Evolutionary conservation across 2,888 invertebrate species (phyloP).

Genomic region (Saturnia japonica): DNA sequence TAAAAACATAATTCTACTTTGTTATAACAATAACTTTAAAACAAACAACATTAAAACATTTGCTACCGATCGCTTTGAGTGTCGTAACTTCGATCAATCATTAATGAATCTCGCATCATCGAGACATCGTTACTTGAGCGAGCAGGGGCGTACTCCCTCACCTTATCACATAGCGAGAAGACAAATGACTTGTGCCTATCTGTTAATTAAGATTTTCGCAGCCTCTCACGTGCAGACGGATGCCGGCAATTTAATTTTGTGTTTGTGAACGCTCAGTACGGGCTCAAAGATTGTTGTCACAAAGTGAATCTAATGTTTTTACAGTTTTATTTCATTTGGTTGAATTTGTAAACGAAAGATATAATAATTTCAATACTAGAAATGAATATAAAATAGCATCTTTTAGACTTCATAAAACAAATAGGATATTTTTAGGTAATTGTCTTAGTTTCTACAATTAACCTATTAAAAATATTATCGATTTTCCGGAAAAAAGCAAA

Average conservation of each 20-base stretch:
- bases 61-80: conserved; percentile 28
- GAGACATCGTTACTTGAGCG: conserved; percentile 53
- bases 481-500: no score
- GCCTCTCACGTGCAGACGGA: conserved; percentile 73
- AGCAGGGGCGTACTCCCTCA: conserved; percentile 46
- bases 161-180: conserved; percentile 68
- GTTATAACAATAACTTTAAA: conserved; percentile 13
- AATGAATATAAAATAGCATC: no score
- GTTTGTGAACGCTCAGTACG: conserved; percentile 47
- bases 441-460: no score
- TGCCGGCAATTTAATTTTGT: conserved; percentile 74
- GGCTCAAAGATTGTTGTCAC: conserved; percentile 21
- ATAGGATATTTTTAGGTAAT: no score
- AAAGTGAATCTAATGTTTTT: background rate
- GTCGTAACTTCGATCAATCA: conserved; percentile 38
- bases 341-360: no score
- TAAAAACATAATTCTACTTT: background rate
- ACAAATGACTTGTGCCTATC: conserved; percentile 73
- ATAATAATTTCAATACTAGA: no score
- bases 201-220: conserved; percentile 82
- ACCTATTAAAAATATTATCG: no score
- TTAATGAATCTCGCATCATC: conserved; percentile 41
- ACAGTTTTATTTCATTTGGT: background rate
- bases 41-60: conserved; percentile 23
- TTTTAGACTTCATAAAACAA: no score